Conservation (phyloP, 53 echinoderm and acorn worm genomes). For the Glandiceps talaboti region DNA sequence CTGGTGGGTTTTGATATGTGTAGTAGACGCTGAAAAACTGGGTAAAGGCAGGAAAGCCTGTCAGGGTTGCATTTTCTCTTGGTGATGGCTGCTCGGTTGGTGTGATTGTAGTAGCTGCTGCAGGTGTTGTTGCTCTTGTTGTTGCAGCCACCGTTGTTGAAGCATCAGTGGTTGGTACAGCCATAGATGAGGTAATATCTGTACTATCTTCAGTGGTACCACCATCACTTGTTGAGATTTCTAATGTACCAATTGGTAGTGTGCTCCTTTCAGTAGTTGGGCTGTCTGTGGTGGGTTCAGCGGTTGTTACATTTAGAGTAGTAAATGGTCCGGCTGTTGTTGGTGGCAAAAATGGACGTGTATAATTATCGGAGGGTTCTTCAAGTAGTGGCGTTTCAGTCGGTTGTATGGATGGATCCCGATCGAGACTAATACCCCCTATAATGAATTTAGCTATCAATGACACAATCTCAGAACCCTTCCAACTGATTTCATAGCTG, state of each 20-base stretch:
- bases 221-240: background rate
- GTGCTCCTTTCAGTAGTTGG: conserved; percentile 1
- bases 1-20: conserved; percentile 33
- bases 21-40: conserved; percentile 45
- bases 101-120: conserved; percentile 3
- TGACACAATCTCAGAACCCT: conserved; percentile 43
- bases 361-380: conserved; percentile 25
- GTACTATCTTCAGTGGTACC: background rate
- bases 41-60: conserved; percentile 16
- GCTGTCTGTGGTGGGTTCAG: conserved; percentile 8
- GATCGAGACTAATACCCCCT: conserved; percentile 29
- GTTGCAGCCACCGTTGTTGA: conserved; percentile 1
- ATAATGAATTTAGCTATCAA: conserved; percentile 39
- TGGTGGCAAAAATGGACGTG: background rate
- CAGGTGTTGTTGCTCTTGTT: conserved; percentile 1
- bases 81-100: background rate
- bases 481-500: conserved; percentile 75
- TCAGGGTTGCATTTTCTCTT: conserved; percentile 13
- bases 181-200: background rate
- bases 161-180: background rate
- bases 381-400: conserved; percentile 28
- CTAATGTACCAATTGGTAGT: conserved; percentile 3
- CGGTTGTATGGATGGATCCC: conserved; percentile 1
- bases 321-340: background rate
- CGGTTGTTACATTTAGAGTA: background rate